phyloP scores from a whole-genome alignment of 2,113 vertebrate genomes.

The Sapajus apella region DNA sequence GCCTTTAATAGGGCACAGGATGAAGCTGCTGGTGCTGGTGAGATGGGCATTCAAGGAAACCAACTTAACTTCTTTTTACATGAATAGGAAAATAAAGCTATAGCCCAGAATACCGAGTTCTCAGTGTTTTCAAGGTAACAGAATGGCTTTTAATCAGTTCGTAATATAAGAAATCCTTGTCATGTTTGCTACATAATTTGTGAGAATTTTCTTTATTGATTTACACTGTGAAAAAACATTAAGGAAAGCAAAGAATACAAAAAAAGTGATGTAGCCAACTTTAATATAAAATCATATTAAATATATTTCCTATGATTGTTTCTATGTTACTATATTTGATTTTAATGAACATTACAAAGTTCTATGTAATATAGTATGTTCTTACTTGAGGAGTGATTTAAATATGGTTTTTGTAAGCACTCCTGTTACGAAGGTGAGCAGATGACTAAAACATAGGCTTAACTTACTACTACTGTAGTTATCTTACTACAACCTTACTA shows the following conservation, averaged over 20 bases:
- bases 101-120: neutral
- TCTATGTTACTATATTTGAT: neutral
- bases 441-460: neutral
- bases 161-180: neutral
- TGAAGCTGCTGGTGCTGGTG: neutral
- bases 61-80: neutral
- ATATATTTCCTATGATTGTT: neutral
- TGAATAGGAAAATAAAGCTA: neutral
- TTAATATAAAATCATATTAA: neutral
- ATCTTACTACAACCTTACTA: too few relatives aligned
- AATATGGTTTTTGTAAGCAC: neutral
- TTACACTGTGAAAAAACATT: neutral
- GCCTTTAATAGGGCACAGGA: conserved; percentile 17
- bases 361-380: neutral
- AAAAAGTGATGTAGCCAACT: neutral
- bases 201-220: neutral
- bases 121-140: neutral
- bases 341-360: neutral
- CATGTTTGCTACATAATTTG: neutral
- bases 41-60: neutral
- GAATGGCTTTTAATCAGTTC: neutral
- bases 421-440: neutral
- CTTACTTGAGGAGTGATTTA: neutral
- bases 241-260: neutral
- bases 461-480: neutral